Percentiles rank a stretch among this genome's conserved stretches.
Evolutionary conservation across 2,113 vertebrate genomes (phyloP).

Genomic region (Sisor rabdophorus): DNA sequence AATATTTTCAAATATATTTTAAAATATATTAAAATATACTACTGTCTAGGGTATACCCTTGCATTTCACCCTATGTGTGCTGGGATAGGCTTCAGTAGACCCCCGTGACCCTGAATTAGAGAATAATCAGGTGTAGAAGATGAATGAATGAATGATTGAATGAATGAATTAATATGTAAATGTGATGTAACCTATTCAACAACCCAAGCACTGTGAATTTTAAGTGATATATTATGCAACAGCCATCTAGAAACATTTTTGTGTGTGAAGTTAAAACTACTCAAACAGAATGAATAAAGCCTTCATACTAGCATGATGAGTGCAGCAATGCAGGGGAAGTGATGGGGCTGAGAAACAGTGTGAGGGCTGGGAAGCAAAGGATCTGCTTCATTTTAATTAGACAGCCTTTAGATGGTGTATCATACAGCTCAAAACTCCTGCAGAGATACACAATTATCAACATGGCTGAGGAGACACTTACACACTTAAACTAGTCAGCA

Average conservation of each 20-base stretch:
- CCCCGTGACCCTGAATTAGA: no score
- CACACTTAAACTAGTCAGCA: conserved; percentile 11
- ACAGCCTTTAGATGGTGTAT: conserved; percentile 32
- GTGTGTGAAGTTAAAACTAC: conserved; percentile 20
- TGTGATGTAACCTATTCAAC: no score
- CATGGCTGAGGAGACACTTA: conserved; percentile 10
- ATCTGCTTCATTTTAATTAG: conserved; percentile 47
- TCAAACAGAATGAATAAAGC: conserved; percentile 23
- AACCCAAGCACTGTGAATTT: neutral
- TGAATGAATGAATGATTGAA: no score
- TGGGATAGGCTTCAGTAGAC: no score
- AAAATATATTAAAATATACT: no score
- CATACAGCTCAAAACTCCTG: conserved; percentile 21
- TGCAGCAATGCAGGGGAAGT: conserved; percentile 8
- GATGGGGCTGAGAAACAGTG: conserved; percentile 25
- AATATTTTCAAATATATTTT: neutral
- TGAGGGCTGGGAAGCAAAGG: conserved; percentile 24
- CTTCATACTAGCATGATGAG: neutral
- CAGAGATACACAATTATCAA: conserved; percentile 28
- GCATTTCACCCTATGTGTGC: no score
- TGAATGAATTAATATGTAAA: no score
- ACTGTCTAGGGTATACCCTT: no score
- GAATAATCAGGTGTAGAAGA: no score
- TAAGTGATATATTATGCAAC: conserved; percentile 8
- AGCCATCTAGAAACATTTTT: neutral